Conservation (phyloP, 2,888 invertebrate genomes). For the Netelia melanura region DNA sequence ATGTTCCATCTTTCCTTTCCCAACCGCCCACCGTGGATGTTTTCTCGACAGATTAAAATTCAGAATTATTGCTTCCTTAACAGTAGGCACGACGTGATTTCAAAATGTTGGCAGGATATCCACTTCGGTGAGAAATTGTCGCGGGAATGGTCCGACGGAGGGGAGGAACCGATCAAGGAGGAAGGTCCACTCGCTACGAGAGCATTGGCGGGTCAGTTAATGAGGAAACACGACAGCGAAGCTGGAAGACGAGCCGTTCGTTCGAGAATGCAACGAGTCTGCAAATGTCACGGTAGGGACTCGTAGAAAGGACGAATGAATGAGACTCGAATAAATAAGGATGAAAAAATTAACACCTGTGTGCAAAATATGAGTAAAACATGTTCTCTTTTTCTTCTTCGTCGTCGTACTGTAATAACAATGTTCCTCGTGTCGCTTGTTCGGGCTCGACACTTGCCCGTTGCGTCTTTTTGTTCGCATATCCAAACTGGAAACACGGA, state of each 20-base stretch:
- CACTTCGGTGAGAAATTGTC: slow-evolving; percentile 94
- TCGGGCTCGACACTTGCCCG: not conserved
- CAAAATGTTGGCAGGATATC: slow-evolving; percentile 88
- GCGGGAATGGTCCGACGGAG: slow-evolving; percentile 93
- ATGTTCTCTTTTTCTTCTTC: slow-evolving; percentile 27
- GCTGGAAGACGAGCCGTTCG: slow-evolving; percentile 93
- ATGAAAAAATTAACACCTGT: not conserved
- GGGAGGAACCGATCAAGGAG: slow-evolving; percentile 90
- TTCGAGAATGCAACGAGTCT: slow-evolving; percentile 93
- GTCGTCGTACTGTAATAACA: slow-evolving; percentile 6
- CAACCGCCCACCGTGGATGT: no score
- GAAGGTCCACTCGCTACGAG: slow-evolving; percentile 86
- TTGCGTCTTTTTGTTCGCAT: not conserved
- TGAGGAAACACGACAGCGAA: slow-evolving; percentile 97
- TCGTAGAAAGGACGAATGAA: not conserved
- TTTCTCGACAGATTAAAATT: no score
- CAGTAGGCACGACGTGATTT: no score
- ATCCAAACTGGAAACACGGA: slow-evolving; percentile 55
- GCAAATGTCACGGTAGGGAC: slow-evolving; percentile 93
- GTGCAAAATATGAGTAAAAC: not conserved
- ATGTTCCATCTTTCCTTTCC: no score
- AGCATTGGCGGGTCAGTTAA: slow-evolving; percentile 86
- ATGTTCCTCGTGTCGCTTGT: no score
- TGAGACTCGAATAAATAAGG: not conserved
- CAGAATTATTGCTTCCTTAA: no score